Evolutionary conservation across 30 jellyfish, hydroid and myxozoan species (phyloP).

Genomic region (Nemopilema nomurai): DNA sequence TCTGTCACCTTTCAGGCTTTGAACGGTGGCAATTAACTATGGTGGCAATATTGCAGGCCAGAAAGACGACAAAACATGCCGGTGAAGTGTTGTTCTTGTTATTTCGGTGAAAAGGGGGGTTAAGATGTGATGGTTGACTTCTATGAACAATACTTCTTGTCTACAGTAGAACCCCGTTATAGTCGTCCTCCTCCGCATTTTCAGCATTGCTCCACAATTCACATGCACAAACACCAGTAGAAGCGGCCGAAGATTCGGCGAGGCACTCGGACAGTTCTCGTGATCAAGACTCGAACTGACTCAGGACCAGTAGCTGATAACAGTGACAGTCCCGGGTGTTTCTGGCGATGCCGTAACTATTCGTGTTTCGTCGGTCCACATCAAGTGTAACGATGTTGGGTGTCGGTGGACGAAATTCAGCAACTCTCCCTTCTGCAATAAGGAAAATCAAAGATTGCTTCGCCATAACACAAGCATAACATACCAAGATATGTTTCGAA

Average conservation of each 20-base stretch:
- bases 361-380: conserved; percentile 53
- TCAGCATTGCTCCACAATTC: not conserved
- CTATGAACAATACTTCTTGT: too few relatives aligned
- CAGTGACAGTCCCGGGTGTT: conserved; percentile 61
- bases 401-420: conserved; percentile 64
- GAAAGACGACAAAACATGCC: not conserved
- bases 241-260: not conserved
- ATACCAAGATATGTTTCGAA: not conserved
- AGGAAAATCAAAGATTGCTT: not conserved
- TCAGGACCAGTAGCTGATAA: conserved; percentile 61
- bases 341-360: conserved; percentile 75
- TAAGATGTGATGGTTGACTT: too few relatives aligned
- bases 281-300: not conserved
- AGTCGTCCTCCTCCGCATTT: too few relatives aligned
- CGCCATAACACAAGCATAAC: not conserved
- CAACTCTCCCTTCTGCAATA: conserved; percentile 53
- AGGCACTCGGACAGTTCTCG: not conserved
- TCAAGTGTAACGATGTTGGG: conserved; percentile 59
- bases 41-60: not conserved
- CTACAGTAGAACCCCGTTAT: too few relatives aligned
- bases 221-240: not conserved
- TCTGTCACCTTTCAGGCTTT: not conserved
- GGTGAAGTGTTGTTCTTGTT: not conserved
- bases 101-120: not conserved
- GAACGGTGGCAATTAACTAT: not conserved